These are phyloP conservation scores for Ceriagrion tenellum DNA, from an alignment of 2,888 invertebrate species.

Conservation along the genomic window DNA sequence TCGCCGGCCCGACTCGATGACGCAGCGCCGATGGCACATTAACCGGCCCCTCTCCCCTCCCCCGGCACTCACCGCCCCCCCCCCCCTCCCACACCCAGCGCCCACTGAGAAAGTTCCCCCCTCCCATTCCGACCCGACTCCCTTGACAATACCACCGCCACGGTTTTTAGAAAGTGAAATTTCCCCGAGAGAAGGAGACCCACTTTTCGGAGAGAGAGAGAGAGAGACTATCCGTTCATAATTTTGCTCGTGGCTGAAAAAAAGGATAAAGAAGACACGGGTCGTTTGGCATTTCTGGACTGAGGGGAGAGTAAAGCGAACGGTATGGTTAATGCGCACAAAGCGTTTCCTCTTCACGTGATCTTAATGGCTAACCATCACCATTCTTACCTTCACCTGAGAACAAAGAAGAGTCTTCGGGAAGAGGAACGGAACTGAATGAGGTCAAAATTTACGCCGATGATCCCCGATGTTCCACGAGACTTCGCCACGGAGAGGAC, in stretches of 20 bases:
- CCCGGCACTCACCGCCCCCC: too few relatives aligned
- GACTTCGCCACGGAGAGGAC: not conserved
- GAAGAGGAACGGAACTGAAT: not conserved
- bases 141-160: constrained; percentile 5
- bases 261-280: not conserved
- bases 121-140: too few relatives aligned
- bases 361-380: not conserved
- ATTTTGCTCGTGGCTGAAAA: not conserved
- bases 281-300: not conserved
- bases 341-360: not conserved
- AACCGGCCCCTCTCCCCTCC: not conserved
- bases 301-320: not conserved
- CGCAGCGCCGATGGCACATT: not conserved
- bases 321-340: not conserved
- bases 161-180: constrained; percentile 58
- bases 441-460: not conserved
- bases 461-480: not conserved
- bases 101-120: constrained; percentile 12
- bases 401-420: not conserved
- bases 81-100: not conserved
- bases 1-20: not conserved
- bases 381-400: not conserved
- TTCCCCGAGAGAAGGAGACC: constrained; percentile 24
- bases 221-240: not conserved
- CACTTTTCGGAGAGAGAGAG: constrained; percentile 35